Evolutionary conservation across 2,113 vertebrate species (phyloP), one percentile per base, ranked within the genome.

Genomic region (Cisticola juncidis): DNA sequence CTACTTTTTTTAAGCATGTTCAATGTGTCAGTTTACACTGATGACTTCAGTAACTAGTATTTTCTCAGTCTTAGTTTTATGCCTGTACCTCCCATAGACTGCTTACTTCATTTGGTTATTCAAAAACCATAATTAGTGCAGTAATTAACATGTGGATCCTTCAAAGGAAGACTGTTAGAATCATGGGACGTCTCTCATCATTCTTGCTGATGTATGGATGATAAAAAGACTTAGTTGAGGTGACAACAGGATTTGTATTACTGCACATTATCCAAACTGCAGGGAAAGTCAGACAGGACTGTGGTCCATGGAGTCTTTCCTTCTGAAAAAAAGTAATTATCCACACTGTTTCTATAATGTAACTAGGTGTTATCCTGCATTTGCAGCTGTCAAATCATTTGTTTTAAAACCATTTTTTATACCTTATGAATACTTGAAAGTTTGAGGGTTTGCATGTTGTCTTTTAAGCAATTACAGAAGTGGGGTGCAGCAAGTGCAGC

Each of bases 121-220:
- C 97, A 98, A 97, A 98, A 98, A 97, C 97, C 97, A 92, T 98
- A 98, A 98, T 98, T 98, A 98, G 98, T 96, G 95, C 94, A 77
- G 96, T 98, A 98, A 98, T 98, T 98, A 98, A 98, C 96, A 72
- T 97, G 98, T 95, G 97, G 97, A 94, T 97, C 96, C 97, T 98
- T 97, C 97, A 98, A 97, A 98, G 94, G 93, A 90, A 97, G 96
- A 93, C 97, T 97, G 97, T 90, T 97, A 93, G 97, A 97, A 97
- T 97, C 97, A 72, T 84, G 94, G 97, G 97, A 97, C 90, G 88
- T 96, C 96, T 94, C 98, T 97, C 98, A 89, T 98, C 97, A 96
- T 91, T 97, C 97, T 97, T 96, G 60, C 94, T 98, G 97, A 98
- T 97, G 94, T 97, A 89, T 73, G 50, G 94, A 95, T 97, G 97